A percentile compares a stretch with the other conserved stretches of the same genome.
Evolutionary conservation across 2,797 vertebrate genomes (phyloP).

Genomic region (Eupleurogrammus muticus): DNA sequence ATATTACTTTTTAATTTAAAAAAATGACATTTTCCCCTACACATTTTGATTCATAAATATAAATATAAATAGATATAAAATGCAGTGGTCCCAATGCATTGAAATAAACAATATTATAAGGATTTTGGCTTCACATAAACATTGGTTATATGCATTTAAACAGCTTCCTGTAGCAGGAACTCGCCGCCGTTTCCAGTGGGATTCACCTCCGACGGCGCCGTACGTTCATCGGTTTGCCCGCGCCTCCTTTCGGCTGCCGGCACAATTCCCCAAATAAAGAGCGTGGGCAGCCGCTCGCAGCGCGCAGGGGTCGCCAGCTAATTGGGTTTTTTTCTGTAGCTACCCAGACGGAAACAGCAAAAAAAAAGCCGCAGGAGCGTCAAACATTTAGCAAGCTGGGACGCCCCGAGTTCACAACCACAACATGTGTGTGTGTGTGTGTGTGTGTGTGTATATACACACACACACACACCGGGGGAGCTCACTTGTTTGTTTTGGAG

Average conservation of each 20-base stretch:
- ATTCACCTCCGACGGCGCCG: constrained; percentile 39
- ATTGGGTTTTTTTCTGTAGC: background rate
- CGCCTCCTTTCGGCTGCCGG: background rate
- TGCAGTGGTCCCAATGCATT: no score
- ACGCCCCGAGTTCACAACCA: background rate
- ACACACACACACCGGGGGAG: no score
- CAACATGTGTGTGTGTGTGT: no score
- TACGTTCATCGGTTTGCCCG: constrained; percentile 2
- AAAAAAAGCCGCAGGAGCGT: no score
- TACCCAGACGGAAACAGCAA: background rate
- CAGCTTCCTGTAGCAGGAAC: constrained; percentile 19
- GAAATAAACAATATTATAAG: no score
- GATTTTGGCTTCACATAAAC: no score
- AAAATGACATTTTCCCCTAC: no score
- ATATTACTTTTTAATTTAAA: no score
- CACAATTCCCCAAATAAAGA: background rate
- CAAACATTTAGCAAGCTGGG: background rate
- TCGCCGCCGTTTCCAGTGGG: constrained; percentile 23
- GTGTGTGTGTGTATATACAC: no score
- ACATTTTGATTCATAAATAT: no score
- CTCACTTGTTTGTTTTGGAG: background rate
- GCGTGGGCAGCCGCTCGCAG: background rate
- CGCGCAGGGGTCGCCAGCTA: background rate
- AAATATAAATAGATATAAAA: no score
- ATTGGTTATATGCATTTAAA: constrained; percentile 26